Evolutionary conservation across 1,140 invertebrate species (phyloP), one percentile per base, ranked within the genome.

Genomic region (Metopolophium dirhodum): DNA sequence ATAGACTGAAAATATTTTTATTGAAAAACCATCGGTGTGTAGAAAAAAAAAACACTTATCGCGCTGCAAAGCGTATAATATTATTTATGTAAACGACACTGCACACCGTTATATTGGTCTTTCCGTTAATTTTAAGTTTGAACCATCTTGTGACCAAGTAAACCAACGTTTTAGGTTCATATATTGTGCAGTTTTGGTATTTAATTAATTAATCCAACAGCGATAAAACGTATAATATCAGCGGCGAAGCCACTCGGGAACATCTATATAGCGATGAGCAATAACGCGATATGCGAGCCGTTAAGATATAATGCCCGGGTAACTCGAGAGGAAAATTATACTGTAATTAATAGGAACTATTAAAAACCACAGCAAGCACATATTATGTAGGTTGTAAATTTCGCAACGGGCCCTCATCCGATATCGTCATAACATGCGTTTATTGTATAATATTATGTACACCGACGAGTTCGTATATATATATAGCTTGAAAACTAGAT

Each of bases 271-370:
- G 18, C 82, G 22, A 47, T 45, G 41, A 47, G 6, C 35, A 89
- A 89, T 54, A 54, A 54, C 23, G 30, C n/a, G 30, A 87, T 49
- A 54, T 35, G 9, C 49, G 35, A 89, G 49, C 49, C 35, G 88
- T 41, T 54, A 26, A 45, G 45, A 86, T 49, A 77, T 47, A 89
- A 89, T 77, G 35, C 14, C 35, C 49, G 2, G 45, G 83, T 41
- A 41, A 85, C 83, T 41, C n/a, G 20, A 54, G 87, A 54, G 49
- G 49, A 23, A 54, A 41, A 89, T 89, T 57, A 89, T 20, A 57
- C 88, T 54, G 88, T 89, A 54, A 89, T 89, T 89, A 89, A 89
- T 89, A 89, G 51, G 30, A 89, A 54, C 87, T 89, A 89, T 89
- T 57, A 37, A 57, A 89, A 89, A 89, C 49, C 35, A 37, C 22